These are phyloP conservation scores for Rattus rattus DNA, from an alignment of 2,113 vertebrate species.

Conservation along the genomic window DNA sequence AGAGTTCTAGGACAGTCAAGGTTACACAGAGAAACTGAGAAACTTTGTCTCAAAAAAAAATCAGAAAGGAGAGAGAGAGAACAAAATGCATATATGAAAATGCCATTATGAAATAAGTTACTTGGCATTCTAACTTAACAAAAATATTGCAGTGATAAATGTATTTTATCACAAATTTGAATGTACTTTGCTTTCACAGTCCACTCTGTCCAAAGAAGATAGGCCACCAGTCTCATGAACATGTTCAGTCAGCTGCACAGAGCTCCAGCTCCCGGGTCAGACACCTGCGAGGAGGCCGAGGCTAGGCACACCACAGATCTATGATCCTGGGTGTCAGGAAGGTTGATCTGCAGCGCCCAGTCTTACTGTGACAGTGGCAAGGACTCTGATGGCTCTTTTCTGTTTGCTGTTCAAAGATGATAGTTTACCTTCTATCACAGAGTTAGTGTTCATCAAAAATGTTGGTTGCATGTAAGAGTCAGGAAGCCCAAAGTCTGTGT, in stretches of 20 bases:
- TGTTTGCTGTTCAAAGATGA: neutral
- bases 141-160: neutral
- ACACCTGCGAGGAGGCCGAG: neutral
- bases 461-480: no score
- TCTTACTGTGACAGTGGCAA: neutral
- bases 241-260: no score
- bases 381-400: neutral
- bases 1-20: neutral
- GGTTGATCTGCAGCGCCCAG: no score
- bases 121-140: neutral
- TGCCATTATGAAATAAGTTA: neutral
- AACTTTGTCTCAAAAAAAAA: no score
- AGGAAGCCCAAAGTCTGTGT: neutral
- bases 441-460: neutral
- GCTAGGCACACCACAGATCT: rapidly evolving
- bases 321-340: neutral
- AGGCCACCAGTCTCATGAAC: neutral
- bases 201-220: neutral
- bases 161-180: neutral
- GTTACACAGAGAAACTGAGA: no score
- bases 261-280: neutral
- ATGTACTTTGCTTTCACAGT: neutral
- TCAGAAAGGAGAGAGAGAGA: no score
- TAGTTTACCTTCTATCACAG: neutral
- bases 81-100: neutral